phyloP scores from a whole-genome alignment of 1,140 invertebrate species.

The Drosophila pandora region DNA sequence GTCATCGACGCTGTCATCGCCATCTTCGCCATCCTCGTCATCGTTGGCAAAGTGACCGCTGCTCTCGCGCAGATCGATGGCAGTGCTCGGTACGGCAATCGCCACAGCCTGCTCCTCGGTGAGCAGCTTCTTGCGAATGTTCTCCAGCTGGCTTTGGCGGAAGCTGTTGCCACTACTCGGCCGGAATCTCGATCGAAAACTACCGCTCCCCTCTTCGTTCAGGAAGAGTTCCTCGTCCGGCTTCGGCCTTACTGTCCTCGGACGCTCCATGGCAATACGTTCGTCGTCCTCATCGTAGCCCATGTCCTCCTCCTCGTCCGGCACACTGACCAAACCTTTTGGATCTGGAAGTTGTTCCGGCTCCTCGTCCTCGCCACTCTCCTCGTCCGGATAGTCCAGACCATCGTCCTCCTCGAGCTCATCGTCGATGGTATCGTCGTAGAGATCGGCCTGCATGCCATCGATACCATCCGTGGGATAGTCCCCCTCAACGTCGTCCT shows the following conservation, averaged over 20 bases:
- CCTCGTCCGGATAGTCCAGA: constrained; percentile 39
- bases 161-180: constrained; percentile 49
- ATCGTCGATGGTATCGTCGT: constrained; percentile 60
- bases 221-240: constrained; percentile 72
- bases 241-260: constrained; percentile 50
- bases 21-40: constrained; percentile 80
- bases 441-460: constrained; percentile 77
- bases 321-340: constrained; percentile 44
- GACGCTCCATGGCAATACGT: constrained; percentile 70
- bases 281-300: constrained; percentile 82
- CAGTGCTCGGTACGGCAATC: constrained; percentile 73
- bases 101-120: constrained; percentile 57
- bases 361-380: constrained; percentile 35
- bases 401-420: constrained; percentile 72
- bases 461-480: constrained; percentile 74
- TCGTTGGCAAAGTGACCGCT: constrained; percentile 84
- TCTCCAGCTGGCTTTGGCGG: constrained; percentile 59
- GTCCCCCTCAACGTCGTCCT: constrained; percentile 38
- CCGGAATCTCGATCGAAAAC: constrained; percentile 51
- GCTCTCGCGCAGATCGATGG: constrained; percentile 82
- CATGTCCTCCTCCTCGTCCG: constrained; percentile 79
- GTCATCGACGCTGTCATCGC: constrained; percentile 80
- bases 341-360: constrained; percentile 59
- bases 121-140: constrained; percentile 68
- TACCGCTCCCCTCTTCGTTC: constrained; percentile 76